Evolutionary conservation across 2,797 vertebrate species (phyloP).

Genomic region (Cetoscarus ocellatus): DNA sequence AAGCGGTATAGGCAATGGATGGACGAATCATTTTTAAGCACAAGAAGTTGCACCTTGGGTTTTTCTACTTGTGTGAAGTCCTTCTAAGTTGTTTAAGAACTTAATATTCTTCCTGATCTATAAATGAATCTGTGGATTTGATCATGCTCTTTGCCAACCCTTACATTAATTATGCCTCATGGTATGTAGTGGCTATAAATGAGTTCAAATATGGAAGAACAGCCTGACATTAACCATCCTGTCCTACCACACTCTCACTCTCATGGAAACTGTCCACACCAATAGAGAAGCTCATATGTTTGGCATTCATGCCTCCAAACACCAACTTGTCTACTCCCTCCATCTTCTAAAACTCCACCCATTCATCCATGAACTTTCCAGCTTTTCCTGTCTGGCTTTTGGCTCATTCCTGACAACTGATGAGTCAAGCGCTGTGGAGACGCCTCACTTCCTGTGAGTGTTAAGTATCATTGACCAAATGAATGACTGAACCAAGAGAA

Average conservation of each 20-base stretch:
- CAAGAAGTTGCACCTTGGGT: too few species aligned
- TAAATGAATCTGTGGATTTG: neutral
- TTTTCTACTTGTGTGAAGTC: neutral
- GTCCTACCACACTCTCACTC: conserved; percentile 45
- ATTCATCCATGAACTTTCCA: conserved; percentile 44
- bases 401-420: conserved; percentile 72
- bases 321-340: conserved; percentile 38
- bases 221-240: conserved; percentile 40
- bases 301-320: conserved; percentile 26
- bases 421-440: conserved; percentile 80
- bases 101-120: neutral
- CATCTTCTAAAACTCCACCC: conserved; percentile 31
- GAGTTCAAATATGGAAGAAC: conserved; percentile 33
- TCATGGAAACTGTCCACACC: conserved; percentile 58
- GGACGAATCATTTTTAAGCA: too few species aligned
- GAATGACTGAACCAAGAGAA: conserved; percentile 42
- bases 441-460: conserved; percentile 80
- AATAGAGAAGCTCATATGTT: conserved; percentile 50
- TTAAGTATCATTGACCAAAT: conserved; percentile 48
- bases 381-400: conserved; percentile 71
- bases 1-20: too few species aligned
- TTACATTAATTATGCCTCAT: conserved; percentile 12
- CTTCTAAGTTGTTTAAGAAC: neutral
- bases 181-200: conserved; percentile 29
- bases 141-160: conserved; percentile 14